Conservation (phyloP, 2,113 vertebrate species). For the Leptosomus discolor region DNA sequence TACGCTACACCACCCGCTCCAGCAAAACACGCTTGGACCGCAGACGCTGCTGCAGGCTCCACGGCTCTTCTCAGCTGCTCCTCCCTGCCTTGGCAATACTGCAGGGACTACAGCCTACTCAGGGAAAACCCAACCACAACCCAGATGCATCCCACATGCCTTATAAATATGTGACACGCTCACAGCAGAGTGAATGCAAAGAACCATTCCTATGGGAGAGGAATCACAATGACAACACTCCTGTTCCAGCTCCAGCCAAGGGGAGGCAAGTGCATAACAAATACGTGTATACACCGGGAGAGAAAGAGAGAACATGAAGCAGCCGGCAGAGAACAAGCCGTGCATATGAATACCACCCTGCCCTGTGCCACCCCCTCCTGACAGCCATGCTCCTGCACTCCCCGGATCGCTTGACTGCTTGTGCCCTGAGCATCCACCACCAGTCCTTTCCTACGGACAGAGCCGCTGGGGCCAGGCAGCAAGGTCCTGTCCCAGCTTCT, state of each 20-base stretch:
- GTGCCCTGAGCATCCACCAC: neutral
- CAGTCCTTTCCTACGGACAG: too few species aligned
- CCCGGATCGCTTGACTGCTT: neutral
- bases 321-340: neutral
- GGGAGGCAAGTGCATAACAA: neutral
- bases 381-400: neutral
- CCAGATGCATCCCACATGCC: neutral
- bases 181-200: neutral
- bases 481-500: neutral
- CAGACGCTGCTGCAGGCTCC: neutral
- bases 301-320: neutral
- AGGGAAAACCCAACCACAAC: neutral
- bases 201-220: neutral
- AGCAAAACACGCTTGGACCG: fast-evolving
- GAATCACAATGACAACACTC: neutral
- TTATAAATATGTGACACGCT: neutral
- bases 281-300: fast-evolving
- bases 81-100: neutral
- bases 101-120: neutral
- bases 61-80: neutral
- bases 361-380: neutral
- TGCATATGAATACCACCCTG: neutral
- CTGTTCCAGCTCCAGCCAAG: neutral
- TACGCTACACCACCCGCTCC: neutral
- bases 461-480: neutral